A percentile compares a stretch with the other conserved stretches of the same genome.
Evolutionary conservation across 2,797 vertebrate genomes (phyloP).

Genomic region (Trichosurus vulpecula): DNA sequence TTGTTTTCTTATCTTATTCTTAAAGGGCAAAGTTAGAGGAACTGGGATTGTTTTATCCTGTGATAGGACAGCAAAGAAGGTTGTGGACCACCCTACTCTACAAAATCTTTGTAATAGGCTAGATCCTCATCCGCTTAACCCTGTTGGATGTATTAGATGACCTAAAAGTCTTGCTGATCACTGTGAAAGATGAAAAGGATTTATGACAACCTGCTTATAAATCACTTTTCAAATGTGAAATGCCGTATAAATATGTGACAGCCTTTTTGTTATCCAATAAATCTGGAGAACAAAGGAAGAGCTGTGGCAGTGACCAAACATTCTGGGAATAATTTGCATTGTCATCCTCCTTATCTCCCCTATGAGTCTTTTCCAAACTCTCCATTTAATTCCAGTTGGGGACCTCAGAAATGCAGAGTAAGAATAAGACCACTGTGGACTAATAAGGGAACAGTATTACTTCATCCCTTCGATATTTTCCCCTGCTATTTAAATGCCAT

Average conservation of each 20-base stretch:
- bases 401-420: not conserved
- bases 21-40: not conserved
- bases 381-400: not conserved
- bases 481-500: not conserved
- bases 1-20: not conserved
- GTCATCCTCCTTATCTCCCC: not conserved
- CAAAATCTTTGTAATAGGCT: no score
- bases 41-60: not conserved
- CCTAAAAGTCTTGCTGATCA: no score
- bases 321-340: not conserved
- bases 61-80: no score
- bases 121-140: no score
- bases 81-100: not conserved
- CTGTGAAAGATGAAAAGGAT: no score
- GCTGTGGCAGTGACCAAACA: not conserved
- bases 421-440: not conserved
- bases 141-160: no score
- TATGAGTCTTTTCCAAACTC: not conserved
- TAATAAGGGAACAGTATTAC: not conserved
- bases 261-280: not conserved
- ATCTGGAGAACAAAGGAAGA: not conserved
- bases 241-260: not conserved
- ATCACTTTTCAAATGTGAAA: not conserved
- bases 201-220: no score
- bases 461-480: not conserved